A percentile compares a stretch with the other conserved stretches of the same genome.
Evolutionary conservation across 2,113 vertebrate species (phyloP).

Genomic region (Bubo blakistoni): DNA sequence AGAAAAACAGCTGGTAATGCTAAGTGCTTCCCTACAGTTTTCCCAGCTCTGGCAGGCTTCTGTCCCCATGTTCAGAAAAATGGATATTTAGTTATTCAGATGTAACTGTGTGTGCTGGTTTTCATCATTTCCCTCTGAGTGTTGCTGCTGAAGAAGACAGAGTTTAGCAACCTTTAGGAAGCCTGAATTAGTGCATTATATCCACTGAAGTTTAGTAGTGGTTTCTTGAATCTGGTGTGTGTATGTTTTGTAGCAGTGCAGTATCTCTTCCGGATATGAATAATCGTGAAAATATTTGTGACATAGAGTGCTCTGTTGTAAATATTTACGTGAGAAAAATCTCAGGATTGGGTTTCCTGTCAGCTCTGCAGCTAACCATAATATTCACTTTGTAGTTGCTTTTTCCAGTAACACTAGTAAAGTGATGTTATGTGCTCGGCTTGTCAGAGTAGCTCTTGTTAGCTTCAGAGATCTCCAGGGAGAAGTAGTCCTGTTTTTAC

Average conservation of each 20-base stretch:
- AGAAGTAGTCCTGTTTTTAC: background rate
- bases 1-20: background rate
- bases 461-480: background rate
- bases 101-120: background rate
- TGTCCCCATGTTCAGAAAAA: background rate
- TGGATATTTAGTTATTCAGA: background rate
- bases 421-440: background rate
- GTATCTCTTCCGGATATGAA: background rate
- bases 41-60: background rate
- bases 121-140: background rate
- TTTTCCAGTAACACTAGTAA: background rate
- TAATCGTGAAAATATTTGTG: background rate
- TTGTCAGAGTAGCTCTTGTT: background rate
- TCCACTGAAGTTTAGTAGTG: background rate
- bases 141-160: background rate
- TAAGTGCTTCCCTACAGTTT: background rate
- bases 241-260: background rate
- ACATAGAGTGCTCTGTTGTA: background rate
- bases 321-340: background rate
- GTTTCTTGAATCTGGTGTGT: background rate
- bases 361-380: background rate
- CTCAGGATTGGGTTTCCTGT: background rate
- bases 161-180: background rate
- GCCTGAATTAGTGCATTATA: background rate
- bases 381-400: background rate